phyloP scores from a whole-genome alignment of 2,888 invertebrate species.

The Drosophila multiciliata region DNA sequence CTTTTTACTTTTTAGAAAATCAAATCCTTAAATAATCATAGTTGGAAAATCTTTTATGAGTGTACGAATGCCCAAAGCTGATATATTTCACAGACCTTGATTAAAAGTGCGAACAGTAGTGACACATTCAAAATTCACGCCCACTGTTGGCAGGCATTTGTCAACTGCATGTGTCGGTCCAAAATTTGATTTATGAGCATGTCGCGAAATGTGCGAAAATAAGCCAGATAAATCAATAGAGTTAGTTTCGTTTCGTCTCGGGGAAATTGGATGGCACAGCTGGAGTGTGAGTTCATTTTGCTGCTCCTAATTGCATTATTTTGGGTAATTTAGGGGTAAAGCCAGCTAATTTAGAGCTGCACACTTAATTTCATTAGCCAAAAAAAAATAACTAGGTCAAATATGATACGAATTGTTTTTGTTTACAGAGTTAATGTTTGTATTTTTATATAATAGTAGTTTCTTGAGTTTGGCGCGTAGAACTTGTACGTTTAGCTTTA shows the following conservation, averaged over 20 bases:
- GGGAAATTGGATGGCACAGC: conserved; percentile 31
- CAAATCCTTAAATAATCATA: background rate
- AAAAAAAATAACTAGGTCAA: conserved; percentile 49
- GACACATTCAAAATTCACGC: conserved; percentile 17
- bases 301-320: conserved; percentile 56
- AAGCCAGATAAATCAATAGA: conserved; percentile 52
- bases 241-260: background rate
- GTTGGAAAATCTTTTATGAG: background rate
- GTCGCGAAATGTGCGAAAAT: conserved; percentile 32
- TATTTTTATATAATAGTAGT: background rate
- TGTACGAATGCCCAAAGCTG: conserved; percentile 4
- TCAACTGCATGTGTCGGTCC: conserved; percentile 53
- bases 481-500: background rate
- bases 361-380: conserved; percentile 27
- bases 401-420: conserved; percentile 7
- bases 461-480: background rate
- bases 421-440: background rate
- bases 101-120: conserved; percentile 31
- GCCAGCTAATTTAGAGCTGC: conserved; percentile 28
- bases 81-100: conserved; percentile 40
- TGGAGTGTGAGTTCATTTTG: conserved; percentile 35
- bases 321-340: conserved; percentile 38
- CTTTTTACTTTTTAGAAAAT: background rate
- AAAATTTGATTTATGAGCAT: conserved; percentile 66
- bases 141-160: conserved; percentile 40